Conservation (phyloP, 2,888 invertebrate species). For the Athrips mouffetella region DNA sequence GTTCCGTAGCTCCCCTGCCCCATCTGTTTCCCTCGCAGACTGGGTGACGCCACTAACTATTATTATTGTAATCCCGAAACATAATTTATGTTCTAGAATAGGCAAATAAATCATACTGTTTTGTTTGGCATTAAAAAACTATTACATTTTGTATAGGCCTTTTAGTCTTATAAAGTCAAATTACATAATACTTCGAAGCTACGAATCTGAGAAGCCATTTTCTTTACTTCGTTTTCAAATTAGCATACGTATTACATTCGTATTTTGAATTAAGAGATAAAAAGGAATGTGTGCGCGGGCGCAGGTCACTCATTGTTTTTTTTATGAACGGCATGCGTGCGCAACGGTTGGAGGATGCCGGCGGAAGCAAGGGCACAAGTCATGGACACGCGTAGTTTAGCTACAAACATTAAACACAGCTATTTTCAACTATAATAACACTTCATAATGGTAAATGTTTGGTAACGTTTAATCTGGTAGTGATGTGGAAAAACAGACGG, state of each 20-base stretch:
- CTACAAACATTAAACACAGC: too few relatives aligned
- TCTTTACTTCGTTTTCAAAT: too few relatives aligned
- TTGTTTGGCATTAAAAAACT: conserved; percentile 6
- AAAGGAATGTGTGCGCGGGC: conserved; percentile 42
- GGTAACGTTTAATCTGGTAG: too few relatives aligned
- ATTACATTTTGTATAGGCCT: not conserved
- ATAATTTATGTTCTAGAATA: conserved; percentile 19
- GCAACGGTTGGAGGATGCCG: conserved; percentile 36
- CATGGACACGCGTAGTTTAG: not conserved
- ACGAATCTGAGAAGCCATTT: not conserved
- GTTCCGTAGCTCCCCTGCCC: conserved; percentile 45
- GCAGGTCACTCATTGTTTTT: conserved; percentile 58
- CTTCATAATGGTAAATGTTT: too few relatives aligned
- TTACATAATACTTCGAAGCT: too few relatives aligned
- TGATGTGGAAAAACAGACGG: too few relatives aligned
- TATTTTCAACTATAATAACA: too few relatives aligned
- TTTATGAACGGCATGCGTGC: conserved; percentile 20
- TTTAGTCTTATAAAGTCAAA: too few relatives aligned
- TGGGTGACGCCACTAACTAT: conserved; percentile 50
- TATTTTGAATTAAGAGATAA: too few relatives aligned
- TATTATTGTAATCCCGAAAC: conserved; percentile 48
- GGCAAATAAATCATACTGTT: conserved; percentile 12
- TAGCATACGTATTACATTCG: too few relatives aligned
- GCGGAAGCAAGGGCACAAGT: conserved; percentile 12
- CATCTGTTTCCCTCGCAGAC: conserved; percentile 62